phyloP scores from a whole-genome alignment of 2,888 invertebrate genomes.

The Drosophila suboccidentalis region DNA sequence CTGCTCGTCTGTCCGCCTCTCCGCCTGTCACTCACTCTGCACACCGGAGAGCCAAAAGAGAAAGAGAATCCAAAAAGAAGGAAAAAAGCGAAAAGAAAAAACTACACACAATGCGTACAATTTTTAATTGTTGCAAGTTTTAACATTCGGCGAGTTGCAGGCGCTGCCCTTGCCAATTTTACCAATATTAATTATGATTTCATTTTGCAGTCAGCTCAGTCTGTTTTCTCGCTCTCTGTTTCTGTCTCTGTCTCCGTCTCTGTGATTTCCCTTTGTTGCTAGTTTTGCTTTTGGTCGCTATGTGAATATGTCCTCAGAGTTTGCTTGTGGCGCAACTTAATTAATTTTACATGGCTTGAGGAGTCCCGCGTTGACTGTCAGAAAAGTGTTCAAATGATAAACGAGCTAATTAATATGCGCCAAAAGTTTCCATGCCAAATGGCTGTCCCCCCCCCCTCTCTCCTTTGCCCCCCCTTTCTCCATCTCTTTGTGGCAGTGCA shows the following conservation, averaged over 20 bases:
- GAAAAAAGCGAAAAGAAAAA: background rate
- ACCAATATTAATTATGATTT: constrained; percentile 79
- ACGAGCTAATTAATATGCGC: constrained; percentile 80
- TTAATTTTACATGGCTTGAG: constrained; percentile 75
- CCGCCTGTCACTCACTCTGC: constrained; percentile 39
- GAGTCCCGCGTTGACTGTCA: constrained; percentile 57
- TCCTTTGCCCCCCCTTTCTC: constrained; percentile 27
- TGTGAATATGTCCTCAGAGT: constrained; percentile 38
- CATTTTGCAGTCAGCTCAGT: constrained; percentile 37
- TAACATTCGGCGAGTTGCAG: constrained; percentile 25
- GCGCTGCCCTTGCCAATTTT: constrained; percentile 62
- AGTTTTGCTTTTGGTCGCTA: constrained; percentile 35
- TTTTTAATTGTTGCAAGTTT: constrained; percentile 62
- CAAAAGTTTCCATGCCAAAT: constrained; percentile 42
- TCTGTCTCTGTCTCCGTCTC: background rate
- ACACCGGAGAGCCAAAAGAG: constrained; percentile 24
- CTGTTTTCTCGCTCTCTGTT: background rate
- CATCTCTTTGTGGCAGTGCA: constrained; percentile 36
- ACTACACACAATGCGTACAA: constrained; percentile 43
- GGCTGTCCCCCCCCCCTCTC: background rate
- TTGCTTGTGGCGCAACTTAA: constrained; percentile 72
- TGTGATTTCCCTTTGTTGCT: constrained; percentile 19
- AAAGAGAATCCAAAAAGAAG: background rate
- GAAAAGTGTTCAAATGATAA: constrained; percentile 75
- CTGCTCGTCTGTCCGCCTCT: constrained; percentile 21